These are phyloP conservation scores for Pyrochroa serraticornis DNA, from an alignment of 2,888 invertebrate genomes.

Conservation along the genomic window DNA sequence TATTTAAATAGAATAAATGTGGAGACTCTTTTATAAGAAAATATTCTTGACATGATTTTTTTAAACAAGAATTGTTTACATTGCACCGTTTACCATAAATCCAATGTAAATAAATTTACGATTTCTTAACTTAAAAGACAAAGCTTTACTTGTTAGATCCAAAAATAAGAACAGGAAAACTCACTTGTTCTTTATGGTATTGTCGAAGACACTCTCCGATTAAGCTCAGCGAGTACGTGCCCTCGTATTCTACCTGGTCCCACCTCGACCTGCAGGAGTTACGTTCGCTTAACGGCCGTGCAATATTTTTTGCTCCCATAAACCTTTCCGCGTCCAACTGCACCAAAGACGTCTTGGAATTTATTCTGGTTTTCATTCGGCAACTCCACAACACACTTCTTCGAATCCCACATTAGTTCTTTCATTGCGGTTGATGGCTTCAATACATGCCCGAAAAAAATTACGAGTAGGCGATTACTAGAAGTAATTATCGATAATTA, in stretches of 20 bases:
- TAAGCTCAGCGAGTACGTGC: slow-evolving; percentile 8
- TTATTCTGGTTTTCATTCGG: slow-evolving; percentile 26
- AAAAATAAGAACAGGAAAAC: no score
- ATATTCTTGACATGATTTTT: no score
- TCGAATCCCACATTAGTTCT: slow-evolving; percentile 24
- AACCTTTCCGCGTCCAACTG: slow-evolving; percentile 24
- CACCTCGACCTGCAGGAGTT: slow-evolving; percentile 41
- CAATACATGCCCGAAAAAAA: slow-evolving; percentile 10
- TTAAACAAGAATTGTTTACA: no score
- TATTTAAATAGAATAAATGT: no score
- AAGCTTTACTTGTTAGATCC: no score
- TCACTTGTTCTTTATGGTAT: slow-evolving; percentile 1
- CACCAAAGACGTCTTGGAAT: slow-evolving; percentile 16
- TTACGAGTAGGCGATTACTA: slow-evolving; percentile 18
- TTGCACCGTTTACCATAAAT: no score
- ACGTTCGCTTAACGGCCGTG: slow-evolving; percentile 47
- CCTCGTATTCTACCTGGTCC: slow-evolving; percentile 39
- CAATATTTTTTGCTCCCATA: slow-evolving; percentile 38
- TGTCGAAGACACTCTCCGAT: neutral
- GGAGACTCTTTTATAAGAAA: no score
- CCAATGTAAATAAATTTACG: no score
- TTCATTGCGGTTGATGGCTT: slow-evolving; percentile 23
- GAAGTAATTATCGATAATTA: slow-evolving; percentile 22
- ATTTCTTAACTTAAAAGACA: no score
- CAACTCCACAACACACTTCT: slow-evolving; percentile 22